Conservation (phyloP, 2,888 invertebrate species). For the Lacanobia wlatinum region DNA sequence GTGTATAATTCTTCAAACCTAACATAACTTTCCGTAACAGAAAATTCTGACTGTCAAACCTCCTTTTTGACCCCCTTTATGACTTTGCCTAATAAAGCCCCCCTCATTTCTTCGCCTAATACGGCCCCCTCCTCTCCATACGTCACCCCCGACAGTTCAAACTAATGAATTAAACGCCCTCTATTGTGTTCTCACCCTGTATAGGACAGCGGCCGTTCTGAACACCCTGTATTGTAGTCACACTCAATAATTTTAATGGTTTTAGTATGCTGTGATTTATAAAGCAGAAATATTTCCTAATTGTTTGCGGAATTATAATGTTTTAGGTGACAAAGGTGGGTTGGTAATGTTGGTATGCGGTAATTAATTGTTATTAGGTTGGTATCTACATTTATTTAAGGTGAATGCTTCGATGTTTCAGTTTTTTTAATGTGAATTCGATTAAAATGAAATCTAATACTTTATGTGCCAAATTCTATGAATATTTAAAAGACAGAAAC, state of each 20-base stretch:
- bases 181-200: conserved; percentile 53
- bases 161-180: conserved; percentile 54
- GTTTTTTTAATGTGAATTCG: not conserved
- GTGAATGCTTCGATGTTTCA: not conserved
- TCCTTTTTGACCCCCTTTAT: not conserved
- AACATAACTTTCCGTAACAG: too few species aligned
- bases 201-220: conserved; percentile 32
- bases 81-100: not conserved
- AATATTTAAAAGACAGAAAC: too few species aligned
- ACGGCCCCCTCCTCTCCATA: conserved; percentile 24
- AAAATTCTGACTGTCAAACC: not conserved
- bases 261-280: conserved; percentile 49
- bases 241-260: conserved; percentile 61
- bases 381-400: not conserved
- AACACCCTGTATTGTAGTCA: conserved; percentile 52
- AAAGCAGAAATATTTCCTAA: conserved; percentile 48
- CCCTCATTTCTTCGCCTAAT: not conserved
- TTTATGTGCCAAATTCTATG: too few species aligned
- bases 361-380: not conserved
- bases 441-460: not conserved
- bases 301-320: conserved; percentile 44
- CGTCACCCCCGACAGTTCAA: conserved; percentile 38
- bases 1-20: too few species aligned
- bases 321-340: conserved; percentile 4
- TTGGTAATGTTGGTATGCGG: not conserved